Evolutionary conservation across 2,888 invertebrate genomes (phyloP).

Genomic region (Octonoba sinensis): DNA sequence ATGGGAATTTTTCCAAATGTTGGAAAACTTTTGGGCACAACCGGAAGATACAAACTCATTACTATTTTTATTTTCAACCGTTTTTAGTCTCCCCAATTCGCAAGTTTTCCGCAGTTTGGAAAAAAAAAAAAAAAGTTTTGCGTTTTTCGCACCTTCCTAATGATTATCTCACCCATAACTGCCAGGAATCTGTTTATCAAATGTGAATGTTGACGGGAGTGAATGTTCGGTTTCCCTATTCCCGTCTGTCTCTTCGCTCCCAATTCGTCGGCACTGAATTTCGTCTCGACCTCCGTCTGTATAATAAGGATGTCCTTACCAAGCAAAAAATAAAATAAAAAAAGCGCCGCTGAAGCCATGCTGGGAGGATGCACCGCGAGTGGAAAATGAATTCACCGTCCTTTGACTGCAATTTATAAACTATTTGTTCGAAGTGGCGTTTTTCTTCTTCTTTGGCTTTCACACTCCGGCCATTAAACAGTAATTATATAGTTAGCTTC

Average conservation of each 20-base stretch:
- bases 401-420: slow-evolving; percentile 12
- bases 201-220: too few relatives aligned
- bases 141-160: too few relatives aligned
- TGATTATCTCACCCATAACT: too few relatives aligned
- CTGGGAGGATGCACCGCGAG: slow-evolving; percentile 7
- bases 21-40: too few relatives aligned
- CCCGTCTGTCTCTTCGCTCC: neutral
- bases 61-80: too few relatives aligned
- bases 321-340: neutral
- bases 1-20: too few relatives aligned
- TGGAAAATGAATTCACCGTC: slow-evolving; percentile 21
- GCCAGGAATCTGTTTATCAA: too few relatives aligned
- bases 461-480: neutral
- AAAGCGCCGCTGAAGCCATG: neutral
- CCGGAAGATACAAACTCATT: too few relatives aligned
- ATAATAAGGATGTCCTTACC: slow-evolving; percentile 12
- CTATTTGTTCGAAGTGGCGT: neutral
- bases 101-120: too few relatives aligned
- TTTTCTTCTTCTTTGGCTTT: neutral
- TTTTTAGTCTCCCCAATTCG: too few relatives aligned
- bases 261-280: neutral
- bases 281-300: neutral
- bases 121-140: too few relatives aligned
- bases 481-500: slow-evolving; percentile 1
- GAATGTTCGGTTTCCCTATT: neutral